Evolutionary conservation across 2,888 invertebrate genomes (phyloP).

Genomic region (Zygaena filipendulae): DNA sequence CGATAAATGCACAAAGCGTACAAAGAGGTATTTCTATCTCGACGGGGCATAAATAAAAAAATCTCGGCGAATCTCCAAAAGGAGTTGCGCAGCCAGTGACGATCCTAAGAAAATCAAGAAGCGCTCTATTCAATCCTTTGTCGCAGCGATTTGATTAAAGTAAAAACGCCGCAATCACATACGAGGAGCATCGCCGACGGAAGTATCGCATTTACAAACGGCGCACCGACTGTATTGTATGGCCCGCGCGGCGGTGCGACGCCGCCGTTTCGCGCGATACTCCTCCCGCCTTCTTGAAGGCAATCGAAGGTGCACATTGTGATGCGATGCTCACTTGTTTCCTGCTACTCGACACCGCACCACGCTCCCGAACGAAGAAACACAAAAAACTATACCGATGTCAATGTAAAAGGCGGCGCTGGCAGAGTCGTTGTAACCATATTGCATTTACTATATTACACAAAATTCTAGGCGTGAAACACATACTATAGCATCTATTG

Average conservation of each 20-base stretch:
- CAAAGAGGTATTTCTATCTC: slow-evolving; percentile 29
- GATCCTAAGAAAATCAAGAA: slow-evolving; percentile 54
- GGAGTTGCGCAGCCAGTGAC: slow-evolving; percentile 51
- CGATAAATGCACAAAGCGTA: slow-evolving; percentile 20
- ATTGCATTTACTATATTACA: slow-evolving; percentile 1
- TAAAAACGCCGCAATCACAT: slow-evolving; percentile 61
- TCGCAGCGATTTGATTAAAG: slow-evolving; percentile 64
- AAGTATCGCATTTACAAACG: slow-evolving; percentile 69
- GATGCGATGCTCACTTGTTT: slow-evolving; percentile 37
- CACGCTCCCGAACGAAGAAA: too few relatives aligned
- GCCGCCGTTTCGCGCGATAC: too few relatives aligned
- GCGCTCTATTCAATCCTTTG: slow-evolving; percentile 65
- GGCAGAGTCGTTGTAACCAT: slow-evolving; percentile 3
- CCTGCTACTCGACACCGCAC: slow-evolving; percentile 35
- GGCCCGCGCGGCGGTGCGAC: slow-evolving; percentile 18
- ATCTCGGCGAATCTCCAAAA: slow-evolving; percentile 44
- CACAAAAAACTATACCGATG: slow-evolving; percentile 6
- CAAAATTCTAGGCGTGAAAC: slow-evolving; percentile 1
- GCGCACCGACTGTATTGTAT: slow-evolving; percentile 59
- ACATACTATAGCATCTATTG: too few relatives aligned
- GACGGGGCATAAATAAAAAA: slow-evolving; percentile 35
- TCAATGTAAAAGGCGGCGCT: too few relatives aligned
- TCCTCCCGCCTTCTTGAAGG: slow-evolving; percentile 40
- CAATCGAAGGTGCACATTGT: slow-evolving; percentile 45
- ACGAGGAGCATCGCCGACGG: slow-evolving; percentile 52